Evolutionary conservation across 2,797 vertebrate genomes (phyloP), one percentile per base, ranked within the genome.

Genomic region (Pagetopsis macropterus): DNA sequence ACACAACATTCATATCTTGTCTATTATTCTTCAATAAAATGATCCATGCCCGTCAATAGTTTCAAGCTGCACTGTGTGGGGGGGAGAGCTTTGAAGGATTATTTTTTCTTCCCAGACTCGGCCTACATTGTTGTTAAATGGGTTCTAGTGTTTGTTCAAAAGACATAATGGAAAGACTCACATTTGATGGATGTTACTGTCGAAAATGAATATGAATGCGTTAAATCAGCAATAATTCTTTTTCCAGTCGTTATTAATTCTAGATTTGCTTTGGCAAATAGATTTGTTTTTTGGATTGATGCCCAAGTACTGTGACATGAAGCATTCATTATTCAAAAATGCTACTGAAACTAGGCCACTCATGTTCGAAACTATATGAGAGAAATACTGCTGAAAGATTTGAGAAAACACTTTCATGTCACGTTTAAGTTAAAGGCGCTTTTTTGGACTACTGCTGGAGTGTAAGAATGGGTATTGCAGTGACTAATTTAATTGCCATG

Each of bases 401-500:
- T 88, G 82, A 77, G 77, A 88, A 76, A 81, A 69, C 65, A 65
- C 67, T 86, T 87, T 89, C 71, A 86, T 84, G 78, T 86, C 62
- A 55, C 14, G 33, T 87, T 86, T 80, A 74, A 81, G 72, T 85
- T 75, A 73, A 74, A 73, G 37, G 51, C 14, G 2, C 10, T 37
- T 68, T 67, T 80, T 68, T 72, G 41, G 48, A 49, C 75, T 60
- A 61, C 44, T 50, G 58, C 37, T 43, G 44, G 50, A 69, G 33
- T 75, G 79, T 65, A 81, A 70, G 57, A 77, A 65, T 9, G 41
- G 46, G 77, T 77, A 54, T 84, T 79, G 83, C 76, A 85, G 70
- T 81, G 69, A 76, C 69, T 88, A 68, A 90, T 89, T 90, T 82
- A 89, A 87, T 91, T 87, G 75, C 76, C 55, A 78, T 52, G 76